Conservation (phyloP, 2,113 vertebrate species). For the Aldabrachelys gigantea region DNA sequence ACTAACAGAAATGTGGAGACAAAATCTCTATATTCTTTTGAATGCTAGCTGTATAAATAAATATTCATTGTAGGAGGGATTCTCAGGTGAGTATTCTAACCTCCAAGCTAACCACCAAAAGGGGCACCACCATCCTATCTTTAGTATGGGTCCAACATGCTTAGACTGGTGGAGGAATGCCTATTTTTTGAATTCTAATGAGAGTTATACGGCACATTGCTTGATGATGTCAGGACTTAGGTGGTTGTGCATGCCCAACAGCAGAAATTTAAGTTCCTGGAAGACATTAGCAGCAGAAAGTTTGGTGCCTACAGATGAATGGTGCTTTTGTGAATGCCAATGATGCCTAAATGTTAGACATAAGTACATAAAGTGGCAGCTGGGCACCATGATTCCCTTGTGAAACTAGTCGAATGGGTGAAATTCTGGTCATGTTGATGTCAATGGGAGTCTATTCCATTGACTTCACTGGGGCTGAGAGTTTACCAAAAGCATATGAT, state of each 20-base stretch:
- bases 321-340: not conserved
- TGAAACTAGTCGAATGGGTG: not conserved
- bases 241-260: not conserved
- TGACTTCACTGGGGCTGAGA: not conserved
- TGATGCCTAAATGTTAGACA: too few species aligned
- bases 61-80: not conserved
- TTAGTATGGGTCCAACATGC: not conserved
- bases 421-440: not conserved
- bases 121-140: too few species aligned
- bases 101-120: not conserved
- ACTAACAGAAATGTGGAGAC: not conserved
- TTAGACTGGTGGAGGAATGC: not conserved
- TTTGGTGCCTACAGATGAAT: not conserved
- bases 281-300: not conserved
- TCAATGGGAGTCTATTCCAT: not conserved
- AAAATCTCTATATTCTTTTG: not conserved
- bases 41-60: not conserved
- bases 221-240: not conserved
- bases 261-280: not conserved
- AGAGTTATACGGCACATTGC: not conserved
- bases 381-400: not conserved
- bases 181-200: not conserved
- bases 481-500: not conserved
- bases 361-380: not conserved
- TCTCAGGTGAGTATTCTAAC: not conserved